Base-by-base conservation (phyloP, 2,797 vertebrate species). In the Eptatretus atami region DNA sequence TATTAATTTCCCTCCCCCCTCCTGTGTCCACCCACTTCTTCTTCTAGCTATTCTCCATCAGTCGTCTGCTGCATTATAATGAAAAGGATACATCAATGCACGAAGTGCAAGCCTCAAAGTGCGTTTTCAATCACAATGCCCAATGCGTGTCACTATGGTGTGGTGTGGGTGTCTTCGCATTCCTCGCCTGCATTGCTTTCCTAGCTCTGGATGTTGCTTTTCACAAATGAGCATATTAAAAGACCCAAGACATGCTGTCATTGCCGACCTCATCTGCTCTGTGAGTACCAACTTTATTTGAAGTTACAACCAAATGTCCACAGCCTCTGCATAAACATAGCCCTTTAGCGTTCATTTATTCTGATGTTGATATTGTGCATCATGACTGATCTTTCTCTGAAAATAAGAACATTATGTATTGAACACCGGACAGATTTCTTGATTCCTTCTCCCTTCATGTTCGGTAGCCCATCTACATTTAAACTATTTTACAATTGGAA, bases 161-260 rank as follows among this genome's bases (percentile, higher is more conserved):
- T 68, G 75, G n/a, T 0, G 84, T 96, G 79, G 87, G 88, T 13
- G 81, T 83, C 66, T 77, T 94, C 73, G 76, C 84, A 70, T 94
- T 96, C 73, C 76, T 95, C 68, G 84, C 80, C 75, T 84, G 86
- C 73, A 64, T 83, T 71, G 81, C 79, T 64, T 92, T 90, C 76
- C 75, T 95, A 76, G 86, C 81, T 3, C 76, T 96, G 67, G 90
- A 96, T 19, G 74, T 81, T 69, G 84, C 94, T 75, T 95, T 96
- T 72, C 90, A 0, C 90, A 94, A 75, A 94, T 96, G 75, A 96
- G 85, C 79, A 88, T 6, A 83, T 95, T 67, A 95, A 93, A 70
- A 84, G 90, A n/a, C 72, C 82, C 65, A 96, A 95, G 77, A n/a
- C 92, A 86, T 69, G 87, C 82, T 0, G 88, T 95, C 66, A 75